A percentile compares a stretch with the other conserved stretches of the same genome.
Evolutionary conservation across 2,888 invertebrate species (phyloP).

Genomic region (Yponomeuta sedellus): DNA sequence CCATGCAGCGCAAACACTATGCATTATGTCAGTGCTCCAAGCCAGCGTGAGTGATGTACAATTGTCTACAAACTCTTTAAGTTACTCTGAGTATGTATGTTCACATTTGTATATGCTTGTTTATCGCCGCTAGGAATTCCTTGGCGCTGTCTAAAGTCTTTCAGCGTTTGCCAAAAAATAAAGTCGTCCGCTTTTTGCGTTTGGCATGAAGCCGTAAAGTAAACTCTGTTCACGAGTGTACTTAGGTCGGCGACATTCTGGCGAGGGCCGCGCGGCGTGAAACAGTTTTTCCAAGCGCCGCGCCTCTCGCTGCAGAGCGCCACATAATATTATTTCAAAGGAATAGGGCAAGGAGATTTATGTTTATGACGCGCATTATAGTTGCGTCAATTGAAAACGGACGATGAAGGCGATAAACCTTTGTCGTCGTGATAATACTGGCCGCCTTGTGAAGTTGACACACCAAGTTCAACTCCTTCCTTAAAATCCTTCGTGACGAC

Average conservation of each 20-base stretch:
- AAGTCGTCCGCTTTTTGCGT: conserved; percentile 18
- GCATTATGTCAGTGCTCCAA: conserved; percentile 29
- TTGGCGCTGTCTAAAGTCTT: conserved; percentile 4
- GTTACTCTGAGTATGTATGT: conserved; percentile 20
- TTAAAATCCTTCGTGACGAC: background rate
- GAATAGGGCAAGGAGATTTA: conserved; percentile 43
- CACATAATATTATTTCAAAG: conserved; percentile 37
- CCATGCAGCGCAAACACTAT: conserved; percentile 24
- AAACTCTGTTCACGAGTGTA: conserved; percentile 22
- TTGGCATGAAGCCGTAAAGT: conserved; percentile 24
- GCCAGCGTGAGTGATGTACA: conserved; percentile 34
- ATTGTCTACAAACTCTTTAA: conserved; percentile 29
- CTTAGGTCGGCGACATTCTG: conserved; percentile 13
- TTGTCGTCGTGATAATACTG: conserved; percentile 25
- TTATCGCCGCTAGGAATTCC: background rate
- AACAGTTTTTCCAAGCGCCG: conserved; percentile 13
- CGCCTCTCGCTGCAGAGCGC: conserved; percentile 26
- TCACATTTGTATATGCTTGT: conserved; percentile 10
- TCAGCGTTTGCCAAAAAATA: conserved; percentile 21
- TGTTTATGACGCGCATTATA: conserved; percentile 48
- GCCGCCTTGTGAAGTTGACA: background rate
- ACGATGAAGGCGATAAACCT: conserved; percentile 30
- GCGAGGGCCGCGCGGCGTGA: conserved; percentile 4
- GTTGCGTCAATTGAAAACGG: conserved; percentile 45
- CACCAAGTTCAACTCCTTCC: background rate